A percentile compares a stretch with the other conserved stretches of the same genome.
Conservation (phyloP, 2,888 invertebrate species). For the Abscondita cerata region DNA sequence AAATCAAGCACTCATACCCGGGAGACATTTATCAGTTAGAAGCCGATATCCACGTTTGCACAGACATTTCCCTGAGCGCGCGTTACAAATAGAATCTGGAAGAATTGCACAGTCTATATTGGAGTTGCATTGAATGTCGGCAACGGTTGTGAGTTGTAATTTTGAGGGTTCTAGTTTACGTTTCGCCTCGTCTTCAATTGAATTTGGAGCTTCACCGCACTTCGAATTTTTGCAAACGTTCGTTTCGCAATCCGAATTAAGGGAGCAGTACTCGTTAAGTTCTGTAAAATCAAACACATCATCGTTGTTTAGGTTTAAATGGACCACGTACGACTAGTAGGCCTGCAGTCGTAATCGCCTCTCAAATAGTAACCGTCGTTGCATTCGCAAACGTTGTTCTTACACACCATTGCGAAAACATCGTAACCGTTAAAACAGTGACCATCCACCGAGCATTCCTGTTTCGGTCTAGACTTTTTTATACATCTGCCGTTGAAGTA, state of each 20-base stretch:
- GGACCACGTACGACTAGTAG: conserved; percentile 9
- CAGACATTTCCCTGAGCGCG: conserved; percentile 24
- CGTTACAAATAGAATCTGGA: conserved; percentile 25
- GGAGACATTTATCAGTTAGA: conserved; percentile 11
- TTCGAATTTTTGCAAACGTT: conserved; percentile 8
- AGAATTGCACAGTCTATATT: conserved; percentile 2
- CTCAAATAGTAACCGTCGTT: conserved; percentile 38
- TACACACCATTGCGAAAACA: conserved; percentile 35
- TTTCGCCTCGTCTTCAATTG: not conserved
- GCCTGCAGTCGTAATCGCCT: conserved; percentile 37
- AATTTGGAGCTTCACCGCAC: not conserved
- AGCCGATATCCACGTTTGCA: conserved; percentile 32
- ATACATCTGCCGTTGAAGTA: conserved; percentile 36
- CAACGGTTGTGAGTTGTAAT: not conserved
- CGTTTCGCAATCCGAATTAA: conserved; percentile 23
- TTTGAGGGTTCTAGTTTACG: not conserved
- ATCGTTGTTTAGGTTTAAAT: not conserved
- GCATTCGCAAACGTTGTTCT: conserved; percentile 35
- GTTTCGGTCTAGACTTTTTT: conserved; percentile 10
- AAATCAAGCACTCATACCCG: conserved; percentile 17
- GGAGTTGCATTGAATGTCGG: not conserved
- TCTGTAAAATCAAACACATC: not conserved
- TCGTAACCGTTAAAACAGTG: conserved; percentile 41
- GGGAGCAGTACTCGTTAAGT: conserved; percentile 23
- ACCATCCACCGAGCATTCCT: conserved; percentile 29